Conservation (phyloP, 2,888 invertebrate species). For the Chymomyza amoena region DNA sequence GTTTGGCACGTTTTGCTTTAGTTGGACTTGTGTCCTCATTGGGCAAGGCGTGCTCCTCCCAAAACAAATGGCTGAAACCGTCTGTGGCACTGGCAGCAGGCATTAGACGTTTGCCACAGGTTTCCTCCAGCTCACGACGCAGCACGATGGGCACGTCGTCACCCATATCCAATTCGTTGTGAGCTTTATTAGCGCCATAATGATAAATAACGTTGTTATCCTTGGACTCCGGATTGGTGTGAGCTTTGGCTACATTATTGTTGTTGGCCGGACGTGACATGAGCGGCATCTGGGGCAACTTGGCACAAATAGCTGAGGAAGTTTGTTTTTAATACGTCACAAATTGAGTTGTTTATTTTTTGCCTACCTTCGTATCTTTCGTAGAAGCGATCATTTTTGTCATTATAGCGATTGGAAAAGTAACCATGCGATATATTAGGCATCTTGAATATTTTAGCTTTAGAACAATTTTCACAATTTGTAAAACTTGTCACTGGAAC, state of each 20-base stretch:
- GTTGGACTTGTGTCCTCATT: conserved; percentile 4
- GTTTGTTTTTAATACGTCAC: background rate
- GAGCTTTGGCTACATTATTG: background rate
- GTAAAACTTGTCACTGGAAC: conserved; percentile 5
- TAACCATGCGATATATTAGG: conserved; percentile 38
- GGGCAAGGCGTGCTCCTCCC: conserved; percentile 32
- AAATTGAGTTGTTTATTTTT: background rate
- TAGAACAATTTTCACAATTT: background rate
- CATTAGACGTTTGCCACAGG: conserved; percentile 39
- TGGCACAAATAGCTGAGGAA: conserved; percentile 21
- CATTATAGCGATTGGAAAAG: conserved; percentile 50
- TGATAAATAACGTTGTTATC: conserved; percentile 11
- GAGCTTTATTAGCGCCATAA: conserved; percentile 35
- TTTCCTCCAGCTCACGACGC: conserved; percentile 43
- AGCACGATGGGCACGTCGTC: conserved; percentile 50
- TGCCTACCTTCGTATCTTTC: conserved; percentile 43
- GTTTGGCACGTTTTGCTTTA: background rate
- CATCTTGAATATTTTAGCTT: conserved; percentile 27
- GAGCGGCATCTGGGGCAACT: conserved; percentile 19
- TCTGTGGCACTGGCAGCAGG: background rate
- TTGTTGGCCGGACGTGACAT: conserved; percentile 9
- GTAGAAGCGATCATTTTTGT: conserved; percentile 28
- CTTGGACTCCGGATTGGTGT: background rate
- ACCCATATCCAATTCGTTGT: conserved; percentile 47
- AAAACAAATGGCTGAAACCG: conserved; percentile 50